These are phyloP conservation scores for Grus americana DNA, from an alignment of 2,113 vertebrate genomes.

Conservation along the genomic window DNA sequence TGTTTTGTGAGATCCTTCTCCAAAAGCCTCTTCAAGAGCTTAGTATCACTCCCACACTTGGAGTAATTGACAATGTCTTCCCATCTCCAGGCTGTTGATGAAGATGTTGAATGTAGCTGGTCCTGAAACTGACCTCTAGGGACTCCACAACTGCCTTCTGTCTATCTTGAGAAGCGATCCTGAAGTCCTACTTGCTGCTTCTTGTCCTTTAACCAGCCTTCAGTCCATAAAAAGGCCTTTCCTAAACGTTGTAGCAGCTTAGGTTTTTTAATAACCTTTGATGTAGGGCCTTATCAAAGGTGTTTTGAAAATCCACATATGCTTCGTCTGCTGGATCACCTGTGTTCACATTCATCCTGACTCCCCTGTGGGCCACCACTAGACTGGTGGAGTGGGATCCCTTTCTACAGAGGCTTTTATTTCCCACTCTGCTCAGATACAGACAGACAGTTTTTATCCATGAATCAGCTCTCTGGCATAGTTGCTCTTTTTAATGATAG, in stretches of 20 bases:
- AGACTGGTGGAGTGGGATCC: neutral
- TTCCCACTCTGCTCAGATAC: neutral
- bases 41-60: neutral
- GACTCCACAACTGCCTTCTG: neutral
- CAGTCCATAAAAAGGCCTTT: neutral
- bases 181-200: neutral
- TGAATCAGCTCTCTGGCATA: neutral
- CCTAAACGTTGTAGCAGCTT: neutral
- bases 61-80: neutral
- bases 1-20: neutral
- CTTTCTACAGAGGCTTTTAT: neutral
- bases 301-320: neutral
- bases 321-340: neutral
- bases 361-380: neutral
- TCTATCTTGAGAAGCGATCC: neutral
- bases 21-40: neutral
- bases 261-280: neutral
- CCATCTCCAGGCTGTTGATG: rapidly evolving
- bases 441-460: neutral
- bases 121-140: neutral
- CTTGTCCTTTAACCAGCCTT: neutral
- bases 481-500: neutral
- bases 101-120: neutral
- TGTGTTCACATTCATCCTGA: neutral
- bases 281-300: neutral